These are phyloP conservation scores for Ennomos erosarius DNA, from an alignment of 2,888 invertebrate genomes.

Conservation along the genomic window DNA sequence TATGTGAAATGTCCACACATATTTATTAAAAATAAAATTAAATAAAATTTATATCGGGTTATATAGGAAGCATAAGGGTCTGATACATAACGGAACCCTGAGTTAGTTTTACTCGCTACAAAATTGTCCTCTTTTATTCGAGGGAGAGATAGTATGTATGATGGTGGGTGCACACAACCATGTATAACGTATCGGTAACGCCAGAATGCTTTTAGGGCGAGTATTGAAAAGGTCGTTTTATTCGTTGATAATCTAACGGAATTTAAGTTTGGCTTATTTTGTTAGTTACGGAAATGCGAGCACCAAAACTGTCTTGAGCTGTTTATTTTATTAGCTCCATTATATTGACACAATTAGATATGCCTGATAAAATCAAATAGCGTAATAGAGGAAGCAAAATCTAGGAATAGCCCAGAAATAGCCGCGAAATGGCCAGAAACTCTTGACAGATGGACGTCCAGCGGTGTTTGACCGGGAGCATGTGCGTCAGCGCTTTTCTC, in stretches of 20 bases:
- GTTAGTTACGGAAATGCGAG: too few relatives aligned
- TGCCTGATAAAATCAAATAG: conserved; percentile 27
- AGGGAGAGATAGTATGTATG: too few relatives aligned
- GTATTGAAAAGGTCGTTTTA: conserved; percentile 62
- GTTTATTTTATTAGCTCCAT: too few relatives aligned
- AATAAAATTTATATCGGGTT: too few relatives aligned
- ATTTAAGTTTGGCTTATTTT: too few relatives aligned
- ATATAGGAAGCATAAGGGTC: too few relatives aligned
- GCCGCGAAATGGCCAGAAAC: conserved; percentile 23
- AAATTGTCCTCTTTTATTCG: neutral
- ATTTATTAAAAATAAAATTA: too few relatives aligned
- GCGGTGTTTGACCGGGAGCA: conserved; percentile 45
- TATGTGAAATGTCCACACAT: too few relatives aligned
- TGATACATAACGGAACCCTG: too few relatives aligned
- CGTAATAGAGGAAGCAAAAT: conserved; percentile 30
- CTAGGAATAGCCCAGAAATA: conserved; percentile 32
- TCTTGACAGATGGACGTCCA: conserved; percentile 33
- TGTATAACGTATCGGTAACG: neutral
- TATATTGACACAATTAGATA: too few relatives aligned
- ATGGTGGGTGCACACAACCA: neutral
- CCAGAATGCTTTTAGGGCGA: conserved; percentile 50
- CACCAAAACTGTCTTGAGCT: too few relatives aligned
- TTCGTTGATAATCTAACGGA: conserved; percentile 41
- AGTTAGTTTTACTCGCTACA: too few relatives aligned
- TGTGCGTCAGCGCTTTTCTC: conserved; percentile 58